Evolutionary conservation across 2,113 vertebrate genomes (phyloP).

Genomic region (Malaclemys terrapin): DNA sequence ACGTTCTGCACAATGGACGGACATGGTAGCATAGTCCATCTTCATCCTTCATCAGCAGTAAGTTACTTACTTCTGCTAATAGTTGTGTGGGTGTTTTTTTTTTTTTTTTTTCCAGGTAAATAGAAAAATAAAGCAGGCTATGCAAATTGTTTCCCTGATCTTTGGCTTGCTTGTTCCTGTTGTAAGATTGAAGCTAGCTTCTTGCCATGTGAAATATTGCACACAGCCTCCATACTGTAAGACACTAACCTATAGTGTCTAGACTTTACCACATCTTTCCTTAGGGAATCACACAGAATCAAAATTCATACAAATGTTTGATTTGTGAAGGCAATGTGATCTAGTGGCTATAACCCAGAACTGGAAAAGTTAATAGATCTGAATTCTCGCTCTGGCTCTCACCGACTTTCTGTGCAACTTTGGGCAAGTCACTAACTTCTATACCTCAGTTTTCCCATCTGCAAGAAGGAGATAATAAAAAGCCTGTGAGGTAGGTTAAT

Average conservation of each 20-base stretch:
- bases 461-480: fast-evolving
- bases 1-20: slow-evolving; percentile 98
- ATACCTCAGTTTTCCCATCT: neutral
- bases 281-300: neutral
- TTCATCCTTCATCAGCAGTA: slow-evolving; percentile 97
- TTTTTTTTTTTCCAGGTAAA: neutral
- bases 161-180: neutral
- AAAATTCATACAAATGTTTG: neutral
- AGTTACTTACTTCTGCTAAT: slow-evolving; percentile 48
- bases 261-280: neutral
- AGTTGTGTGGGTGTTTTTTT: no score
- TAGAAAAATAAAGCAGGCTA: neutral
- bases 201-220: neutral
- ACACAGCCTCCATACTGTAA: neutral
- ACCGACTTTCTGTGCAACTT: neutral
- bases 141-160: neutral
- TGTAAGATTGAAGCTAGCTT: neutral
- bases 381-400: neutral
- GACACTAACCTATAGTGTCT: neutral
- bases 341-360: neutral
- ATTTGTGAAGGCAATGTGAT: fast-evolving
- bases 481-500: no score
- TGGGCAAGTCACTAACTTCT: neutral
- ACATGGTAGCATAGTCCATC: slow-evolving; percentile 92
- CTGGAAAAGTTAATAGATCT: neutral